These are phyloP conservation scores for Drosophila trapezifrons DNA, from an alignment of 1,140 invertebrate genomes.

Conservation along the genomic window DNA sequence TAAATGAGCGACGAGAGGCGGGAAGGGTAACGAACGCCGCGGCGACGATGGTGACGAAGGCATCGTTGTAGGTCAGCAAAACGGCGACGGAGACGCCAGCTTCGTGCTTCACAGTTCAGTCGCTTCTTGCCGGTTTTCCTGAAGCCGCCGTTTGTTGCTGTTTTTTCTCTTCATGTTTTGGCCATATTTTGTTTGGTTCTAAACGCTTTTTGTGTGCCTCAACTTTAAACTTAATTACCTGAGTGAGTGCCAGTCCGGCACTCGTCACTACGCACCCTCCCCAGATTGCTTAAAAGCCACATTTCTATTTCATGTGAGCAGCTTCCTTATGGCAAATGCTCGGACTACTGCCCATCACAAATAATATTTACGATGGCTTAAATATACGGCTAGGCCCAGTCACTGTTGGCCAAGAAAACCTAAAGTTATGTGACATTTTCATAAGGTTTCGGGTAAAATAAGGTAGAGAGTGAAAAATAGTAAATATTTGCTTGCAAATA, in stretches of 20 bases:
- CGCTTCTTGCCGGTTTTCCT: constrained; percentile 43
- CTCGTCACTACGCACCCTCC: constrained; percentile 17
- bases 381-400: neutral
- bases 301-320: constrained; percentile 43
- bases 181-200: constrained; percentile 32
- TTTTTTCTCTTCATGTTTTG: constrained; percentile 8
- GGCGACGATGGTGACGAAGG: constrained; percentile 33
- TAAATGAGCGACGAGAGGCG: constrained; percentile 15
- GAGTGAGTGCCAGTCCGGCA: constrained; percentile 37
- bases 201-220: constrained; percentile 22
- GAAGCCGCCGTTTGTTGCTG: constrained; percentile 2
- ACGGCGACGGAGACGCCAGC: constrained; percentile 13
- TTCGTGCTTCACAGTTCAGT: constrained; percentile 56
- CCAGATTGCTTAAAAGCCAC: constrained; percentile 49
- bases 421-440: neutral
- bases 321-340: constrained; percentile 64
- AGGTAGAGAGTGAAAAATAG: too few species aligned
- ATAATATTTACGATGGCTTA: constrained; percentile 10
- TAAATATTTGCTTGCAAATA: neutral
- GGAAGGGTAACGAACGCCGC: too few species aligned
- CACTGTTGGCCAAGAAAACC: neutral
- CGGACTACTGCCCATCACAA: neutral
- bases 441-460: neutral
- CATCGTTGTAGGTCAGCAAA: constrained; percentile 69
- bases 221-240: constrained; percentile 78